Percentiles rank a stretch among this genome's conserved stretches.
phyloP scores from a whole-genome alignment of 2,888 invertebrate species.

The Drosophila paucipuncta region DNA sequence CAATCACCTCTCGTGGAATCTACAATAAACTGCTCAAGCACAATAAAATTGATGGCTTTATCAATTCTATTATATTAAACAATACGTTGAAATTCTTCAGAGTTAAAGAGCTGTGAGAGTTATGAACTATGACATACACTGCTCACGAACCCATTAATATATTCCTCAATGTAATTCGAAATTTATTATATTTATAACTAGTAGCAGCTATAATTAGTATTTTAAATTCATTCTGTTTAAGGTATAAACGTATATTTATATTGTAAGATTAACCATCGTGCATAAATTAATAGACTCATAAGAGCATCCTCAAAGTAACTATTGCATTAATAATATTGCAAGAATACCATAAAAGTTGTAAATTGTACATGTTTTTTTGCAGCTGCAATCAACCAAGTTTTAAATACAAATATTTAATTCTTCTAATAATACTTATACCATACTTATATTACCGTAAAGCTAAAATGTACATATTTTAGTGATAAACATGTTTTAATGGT shows the following conservation, averaged over 20 bases:
- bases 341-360: not conserved
- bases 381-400: not conserved
- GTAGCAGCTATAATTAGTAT: not conserved
- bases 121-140: not conserved
- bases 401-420: not conserved
- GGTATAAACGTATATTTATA: not conserved
- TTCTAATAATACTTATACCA: not conserved
- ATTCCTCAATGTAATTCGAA: not conserved
- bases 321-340: not conserved
- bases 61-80: constrained; percentile 5
- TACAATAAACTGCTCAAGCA: constrained; percentile 2
- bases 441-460: not conserved
- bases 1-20: constrained; percentile 5
- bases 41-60: not conserved
- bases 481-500: not conserved
- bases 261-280: not conserved
- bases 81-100: not conserved
- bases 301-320: not conserved
- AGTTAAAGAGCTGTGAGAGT: not conserved
- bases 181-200: not conserved
- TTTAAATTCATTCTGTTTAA: not conserved
- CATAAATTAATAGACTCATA: not conserved
- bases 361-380: not conserved
- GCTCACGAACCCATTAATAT: not conserved
- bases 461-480: not conserved